A percentile compares a stretch with the other conserved stretches of the same genome.
Evolutionary conservation across 2,797 vertebrate species (phyloP).

Genomic region (Phalanger gymnotis): DNA sequence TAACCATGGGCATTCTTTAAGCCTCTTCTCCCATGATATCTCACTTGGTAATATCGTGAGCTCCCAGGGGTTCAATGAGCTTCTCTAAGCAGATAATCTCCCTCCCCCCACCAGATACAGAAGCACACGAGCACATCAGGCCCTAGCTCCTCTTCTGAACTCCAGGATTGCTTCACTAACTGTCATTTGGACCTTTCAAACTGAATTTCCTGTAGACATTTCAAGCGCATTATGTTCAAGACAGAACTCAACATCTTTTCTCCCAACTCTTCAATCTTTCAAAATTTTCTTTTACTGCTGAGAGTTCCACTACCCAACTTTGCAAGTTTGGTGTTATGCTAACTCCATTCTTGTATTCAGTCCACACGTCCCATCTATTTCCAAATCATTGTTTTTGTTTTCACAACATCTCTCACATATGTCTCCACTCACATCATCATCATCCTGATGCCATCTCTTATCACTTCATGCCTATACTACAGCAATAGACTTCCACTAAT

Average conservation of each 20-base stretch:
- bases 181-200: background rate
- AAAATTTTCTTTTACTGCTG: background rate
- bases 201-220: no score
- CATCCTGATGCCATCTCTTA: background rate
- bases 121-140: fast-evolving
- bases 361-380: background rate
- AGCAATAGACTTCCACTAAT: background rate
- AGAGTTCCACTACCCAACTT: background rate
- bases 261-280: background rate
- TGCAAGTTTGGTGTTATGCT: background rate
- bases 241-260: background rate
- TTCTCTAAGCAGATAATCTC: background rate
- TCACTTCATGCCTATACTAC: background rate
- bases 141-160: background rate
- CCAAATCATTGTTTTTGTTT: background rate
- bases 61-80: background rate
- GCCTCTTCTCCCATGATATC: background rate
- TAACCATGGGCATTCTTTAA: background rate
- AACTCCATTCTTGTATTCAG: background rate
- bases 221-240: no score
- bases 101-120: no score
- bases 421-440: background rate
- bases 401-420: background rate
- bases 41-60: background rate
- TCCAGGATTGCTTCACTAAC: background rate